Evolutionary conservation across 2,113 vertebrate genomes (phyloP).

Genomic region (Procavia capensis): DNA sequence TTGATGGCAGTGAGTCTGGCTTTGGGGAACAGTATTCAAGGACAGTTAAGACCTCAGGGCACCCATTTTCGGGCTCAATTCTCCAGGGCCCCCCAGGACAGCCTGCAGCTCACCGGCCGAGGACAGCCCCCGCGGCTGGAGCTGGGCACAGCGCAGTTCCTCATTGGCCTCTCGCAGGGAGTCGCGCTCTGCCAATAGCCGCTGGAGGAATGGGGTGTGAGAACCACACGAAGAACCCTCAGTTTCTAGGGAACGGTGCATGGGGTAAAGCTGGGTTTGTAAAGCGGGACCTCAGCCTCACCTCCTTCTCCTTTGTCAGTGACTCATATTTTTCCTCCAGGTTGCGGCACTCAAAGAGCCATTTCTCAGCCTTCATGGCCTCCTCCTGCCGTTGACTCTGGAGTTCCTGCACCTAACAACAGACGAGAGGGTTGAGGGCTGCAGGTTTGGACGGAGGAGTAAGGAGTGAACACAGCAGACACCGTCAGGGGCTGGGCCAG

Average conservation of each 20-base stretch:
- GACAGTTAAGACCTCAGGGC: neutral
- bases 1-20: neutral
- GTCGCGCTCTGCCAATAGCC: slow-evolving; percentile 91
- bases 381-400: slow-evolving; percentile 90
- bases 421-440: no score
- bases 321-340: slow-evolving; percentile 92
- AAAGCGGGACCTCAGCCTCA: slow-evolving; percentile 71
- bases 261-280: neutral
- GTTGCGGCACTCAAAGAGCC: slow-evolving; percentile 94
- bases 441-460: neutral
- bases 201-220: slow-evolving; percentile 78
- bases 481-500: neutral
- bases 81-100: no score
- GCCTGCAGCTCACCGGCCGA: slow-evolving; percentile 87
- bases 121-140: slow-evolving; percentile 90
- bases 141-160: slow-evolving; percentile 92
- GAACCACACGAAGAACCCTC: neutral
- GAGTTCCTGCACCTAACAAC: slow-evolving; percentile 90
- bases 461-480: neutral
- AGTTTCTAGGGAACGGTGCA: neutral
- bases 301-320: slow-evolving; percentile 93
- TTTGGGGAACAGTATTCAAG: neutral
- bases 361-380: slow-evolving; percentile 94
- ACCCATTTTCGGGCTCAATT: neutral
- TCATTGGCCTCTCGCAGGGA: slow-evolving; percentile 93